phyloP scores from a whole-genome alignment of 2,113 vertebrate species.

The Boulengeromyrus knoepffleri region DNA sequence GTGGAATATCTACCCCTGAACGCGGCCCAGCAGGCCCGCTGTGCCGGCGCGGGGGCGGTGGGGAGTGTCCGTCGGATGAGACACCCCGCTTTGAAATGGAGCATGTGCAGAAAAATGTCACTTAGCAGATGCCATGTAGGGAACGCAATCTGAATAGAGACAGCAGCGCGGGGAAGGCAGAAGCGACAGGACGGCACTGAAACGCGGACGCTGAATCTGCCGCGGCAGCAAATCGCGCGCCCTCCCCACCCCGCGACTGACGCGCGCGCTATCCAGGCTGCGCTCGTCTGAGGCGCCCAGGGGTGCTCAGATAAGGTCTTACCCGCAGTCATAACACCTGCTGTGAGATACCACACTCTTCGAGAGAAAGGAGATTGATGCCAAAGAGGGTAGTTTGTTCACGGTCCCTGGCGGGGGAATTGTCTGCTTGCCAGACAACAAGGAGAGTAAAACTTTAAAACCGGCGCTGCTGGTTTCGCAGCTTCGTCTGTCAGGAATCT shows the following conservation, averaged over 20 bases:
- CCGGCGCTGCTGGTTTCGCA: background rate
- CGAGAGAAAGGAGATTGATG: background rate
- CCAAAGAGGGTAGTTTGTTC: slow-evolving; percentile 1
- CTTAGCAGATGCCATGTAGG: background rate
- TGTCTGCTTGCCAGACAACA: background rate
- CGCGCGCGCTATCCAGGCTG: background rate
- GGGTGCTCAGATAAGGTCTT: slow-evolving; percentile 3
- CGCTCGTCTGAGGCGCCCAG: slow-evolving; percentile 1
- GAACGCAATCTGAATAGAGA: background rate
- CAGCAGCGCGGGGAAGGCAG: background rate
- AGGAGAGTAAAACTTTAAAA: background rate
- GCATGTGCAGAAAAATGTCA: background rate
- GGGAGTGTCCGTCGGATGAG: background rate
- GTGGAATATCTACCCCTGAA: background rate
- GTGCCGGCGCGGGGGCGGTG: background rate
- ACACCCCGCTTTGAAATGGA: background rate
- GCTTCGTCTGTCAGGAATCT: background rate
- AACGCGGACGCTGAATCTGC: background rate
- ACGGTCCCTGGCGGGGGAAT: background rate
- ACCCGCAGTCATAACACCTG: background rate
- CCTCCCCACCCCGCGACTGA: too few species aligned
- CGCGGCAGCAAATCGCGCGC: background rate
- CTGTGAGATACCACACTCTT: background rate
- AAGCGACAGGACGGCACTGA: background rate
- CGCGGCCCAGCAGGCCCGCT: background rate